phyloP scores from a whole-genome alignment of 2,888 invertebrate genomes.

The Onthophagus sagittarius region DNA sequence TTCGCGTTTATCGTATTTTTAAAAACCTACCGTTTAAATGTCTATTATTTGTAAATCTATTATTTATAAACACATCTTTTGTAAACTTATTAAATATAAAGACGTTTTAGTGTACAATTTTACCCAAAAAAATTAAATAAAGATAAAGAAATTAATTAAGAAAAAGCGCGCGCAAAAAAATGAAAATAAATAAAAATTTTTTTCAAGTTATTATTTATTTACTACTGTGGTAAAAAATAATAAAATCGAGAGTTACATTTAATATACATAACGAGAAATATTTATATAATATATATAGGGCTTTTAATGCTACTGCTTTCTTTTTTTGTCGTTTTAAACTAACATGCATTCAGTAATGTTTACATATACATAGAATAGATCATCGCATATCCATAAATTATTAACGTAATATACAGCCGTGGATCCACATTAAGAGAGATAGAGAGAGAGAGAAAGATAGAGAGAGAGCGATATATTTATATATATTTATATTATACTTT shows the following conservation, averaged over 20 bases:
- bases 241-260: slow-evolving; percentile 48
- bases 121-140: not conserved
- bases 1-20: not conserved
- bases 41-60: not conserved
- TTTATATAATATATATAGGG: slow-evolving; percentile 28
- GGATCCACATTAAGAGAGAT: slow-evolving; percentile 26
- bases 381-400: slow-evolving; percentile 45
- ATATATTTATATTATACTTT: slow-evolving; percentile 24
- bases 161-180: slow-evolving; percentile 13
- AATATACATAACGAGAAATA: slow-evolving; percentile 45
- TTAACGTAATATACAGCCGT: slow-evolving; percentile 47
- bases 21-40: not conserved
- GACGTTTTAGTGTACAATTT: too few relatives aligned
- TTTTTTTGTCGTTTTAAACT: slow-evolving; percentile 34
- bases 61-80: too few relatives aligned
- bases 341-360: slow-evolving; percentile 46
- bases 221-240: slow-evolving; percentile 50
- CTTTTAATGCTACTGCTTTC: slow-evolving; percentile 23
- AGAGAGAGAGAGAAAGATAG: slow-evolving; percentile 38
- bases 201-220: slow-evolving; percentile 37
- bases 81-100: too few relatives aligned
- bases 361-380: slow-evolving; percentile 38
- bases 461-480: slow-evolving; percentile 32
- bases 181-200: slow-evolving; percentile 15
- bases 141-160: not conserved